These are phyloP conservation scores for Micropterix aruncella DNA, from an alignment of 2,888 invertebrate species.

Conservation along the genomic window DNA sequence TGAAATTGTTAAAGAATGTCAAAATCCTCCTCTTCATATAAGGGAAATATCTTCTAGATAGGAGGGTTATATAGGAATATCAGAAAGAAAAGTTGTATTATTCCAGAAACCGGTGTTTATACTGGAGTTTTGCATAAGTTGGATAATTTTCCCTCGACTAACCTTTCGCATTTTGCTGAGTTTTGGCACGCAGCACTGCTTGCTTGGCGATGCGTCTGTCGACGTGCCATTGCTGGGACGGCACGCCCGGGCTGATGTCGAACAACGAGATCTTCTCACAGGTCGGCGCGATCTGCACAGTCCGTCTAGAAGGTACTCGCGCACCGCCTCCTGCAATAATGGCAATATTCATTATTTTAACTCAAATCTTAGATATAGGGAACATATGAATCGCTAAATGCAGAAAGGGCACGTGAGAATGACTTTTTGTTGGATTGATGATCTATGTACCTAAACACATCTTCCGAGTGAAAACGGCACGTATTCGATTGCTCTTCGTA, in stretches of 20 bases:
- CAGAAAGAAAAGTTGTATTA: neutral
- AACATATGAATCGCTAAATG: no score
- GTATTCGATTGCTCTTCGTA: no score
- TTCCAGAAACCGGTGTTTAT: slow-evolving; percentile 2
- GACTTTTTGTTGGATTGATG: no score
- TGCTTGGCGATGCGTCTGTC: slow-evolving; percentile 68
- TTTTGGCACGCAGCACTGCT: slow-evolving; percentile 79
- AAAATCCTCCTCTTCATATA: no score
- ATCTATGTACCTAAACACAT: no score
- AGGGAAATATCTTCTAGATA: slow-evolving; percentile 1
- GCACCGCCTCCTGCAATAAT: slow-evolving; percentile 71
- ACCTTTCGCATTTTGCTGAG: slow-evolving; percentile 92
- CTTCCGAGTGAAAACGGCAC: no score
- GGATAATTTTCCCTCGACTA: no score
- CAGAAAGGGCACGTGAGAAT: no score
- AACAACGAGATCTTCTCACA: slow-evolving; percentile 79
- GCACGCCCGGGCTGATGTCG: slow-evolving; percentile 43
- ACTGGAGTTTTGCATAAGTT: no score
- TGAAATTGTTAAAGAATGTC: no score
- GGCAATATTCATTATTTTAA: no score
- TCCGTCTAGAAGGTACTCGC: slow-evolving; percentile 84
- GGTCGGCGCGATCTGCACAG: slow-evolving; percentile 83
- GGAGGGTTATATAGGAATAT: slow-evolving; percentile 3
- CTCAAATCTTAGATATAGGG: no score
- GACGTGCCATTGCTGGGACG: slow-evolving; percentile 43